Base-by-base conservation (phyloP, 2,888 invertebrate species). In the Steinernema hermaphroditum region DNA sequence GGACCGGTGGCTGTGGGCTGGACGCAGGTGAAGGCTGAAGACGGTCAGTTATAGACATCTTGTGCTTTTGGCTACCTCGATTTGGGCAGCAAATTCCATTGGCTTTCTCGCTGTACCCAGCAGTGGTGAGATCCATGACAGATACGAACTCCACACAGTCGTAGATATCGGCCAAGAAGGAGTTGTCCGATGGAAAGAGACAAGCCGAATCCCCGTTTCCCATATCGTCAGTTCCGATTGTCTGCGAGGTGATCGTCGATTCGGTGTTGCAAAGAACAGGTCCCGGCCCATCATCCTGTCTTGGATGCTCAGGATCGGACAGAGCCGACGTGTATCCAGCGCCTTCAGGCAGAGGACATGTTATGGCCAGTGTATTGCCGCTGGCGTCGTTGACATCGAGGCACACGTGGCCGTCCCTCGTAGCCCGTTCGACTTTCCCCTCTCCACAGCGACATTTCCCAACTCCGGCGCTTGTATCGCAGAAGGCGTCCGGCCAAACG, bases 401-500 rank as follows among this genome's bases (percentile, higher is more conserved):
- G 75, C 82, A 82, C 14, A 82, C 82, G 57, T 82, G 81, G 0
- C 82, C 82, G 70, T 82, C 82, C 27, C 82, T 69, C 0, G 82
- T 82, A 8, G 82, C 80, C 46, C 78, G 57, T 57, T 82, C 82
- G 14, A 82, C 80, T 69, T 82, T 82, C 46, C 81, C 79, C 71
- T 82, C 82, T 22, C 81, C 82, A 50, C 82, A 82, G 14, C 79
- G 74, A 73, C 82, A 82, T 32, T 80, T 82, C 71, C 82, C 82
- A 2, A 81, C 81, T 4, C 81, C 80, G 27, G 81, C 78, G 1
- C 78, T 76, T n/a, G 78, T 80, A 44, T 80, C 79, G 69, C 83
- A 83, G 72, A 76, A 78, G 41, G 83, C 81, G 29, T 81, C 83
- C 0, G 83, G 83, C 83, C 83, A 83, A 1, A 81, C 81, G 9